These are phyloP conservation scores for Rhodophaea formosa DNA, from an alignment of 2,888 invertebrate species.

Conservation along the genomic window DNA sequence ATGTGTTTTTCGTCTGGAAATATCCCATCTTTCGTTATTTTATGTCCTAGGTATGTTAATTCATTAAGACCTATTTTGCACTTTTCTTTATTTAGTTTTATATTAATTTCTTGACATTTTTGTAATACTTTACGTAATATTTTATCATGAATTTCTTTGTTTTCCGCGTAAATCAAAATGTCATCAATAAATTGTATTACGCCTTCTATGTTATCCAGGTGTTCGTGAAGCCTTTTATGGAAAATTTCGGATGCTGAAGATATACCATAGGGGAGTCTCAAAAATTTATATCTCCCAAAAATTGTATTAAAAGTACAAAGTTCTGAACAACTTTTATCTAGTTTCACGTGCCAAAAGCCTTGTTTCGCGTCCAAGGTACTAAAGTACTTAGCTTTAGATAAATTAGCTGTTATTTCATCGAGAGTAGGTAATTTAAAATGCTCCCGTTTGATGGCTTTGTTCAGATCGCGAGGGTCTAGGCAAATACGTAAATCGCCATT, in stretches of 20 bases:
- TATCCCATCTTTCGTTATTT: too few species aligned
- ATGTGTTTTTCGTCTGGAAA: too few species aligned
- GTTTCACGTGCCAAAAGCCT: too few species aligned
- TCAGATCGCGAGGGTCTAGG: not conserved
- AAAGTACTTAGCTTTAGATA: not conserved
- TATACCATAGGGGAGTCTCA: too few species aligned
- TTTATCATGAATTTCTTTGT: slow-evolving; percentile 5
- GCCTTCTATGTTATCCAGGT: too few species aligned
- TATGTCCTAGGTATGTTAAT: too few species aligned
- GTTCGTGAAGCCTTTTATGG: too few species aligned
- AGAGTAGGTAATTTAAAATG: not conserved
- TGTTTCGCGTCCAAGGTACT: not conserved
- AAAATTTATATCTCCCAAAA: too few species aligned
- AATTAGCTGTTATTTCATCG: not conserved
- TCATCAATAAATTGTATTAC: slow-evolving; percentile 27
- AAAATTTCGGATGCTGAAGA: not conserved
- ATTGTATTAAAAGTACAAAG: too few species aligned
- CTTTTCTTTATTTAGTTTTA: slow-evolving; percentile 15
- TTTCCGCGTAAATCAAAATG: slow-evolving; percentile 21
- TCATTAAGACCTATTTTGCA: too few species aligned
- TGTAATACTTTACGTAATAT: slow-evolving; percentile 11
- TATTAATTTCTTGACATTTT: slow-evolving; percentile 18
- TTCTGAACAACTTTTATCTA: too few species aligned
- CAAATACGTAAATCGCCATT: too few species aligned
- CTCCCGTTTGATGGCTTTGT: not conserved